Base-by-base conservation (phyloP, 1,140 invertebrate genomes). In the Stegodyphus mimosarum region DNA sequence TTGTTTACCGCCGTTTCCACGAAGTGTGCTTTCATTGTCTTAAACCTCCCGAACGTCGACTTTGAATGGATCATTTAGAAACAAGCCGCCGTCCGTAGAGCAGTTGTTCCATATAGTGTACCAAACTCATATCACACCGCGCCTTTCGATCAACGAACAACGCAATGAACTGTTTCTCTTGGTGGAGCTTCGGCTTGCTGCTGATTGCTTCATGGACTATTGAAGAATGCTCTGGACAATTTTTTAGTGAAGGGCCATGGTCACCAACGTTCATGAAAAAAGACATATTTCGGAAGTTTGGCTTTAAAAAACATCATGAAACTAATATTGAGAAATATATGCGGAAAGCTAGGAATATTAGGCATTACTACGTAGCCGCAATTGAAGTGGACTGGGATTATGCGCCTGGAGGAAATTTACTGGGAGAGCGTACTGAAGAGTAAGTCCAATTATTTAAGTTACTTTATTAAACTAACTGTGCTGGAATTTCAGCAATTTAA, bases 331-430 rank as follows among this genome's bases (percentile, higher is more conserved):
- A 84, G 0, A 84, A 84, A n/a, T 84, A 84, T 63, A 55, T 77
- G 7, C 51, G 64, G 53, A 70, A 87, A 81, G 87, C 75, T 17
- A 66, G 81, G 71, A 87, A 64, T 70, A 50, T 84, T n/a, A 52
- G 81, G 17, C 81, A 84, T 84, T 89, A 89, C 73, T 90, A 88
- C 75, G 88, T 90, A 10, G 90, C 89, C 50, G 90, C 90, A 0
- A 87, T 89, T 6, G 89, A 90, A 48, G 87, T 87, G 1, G 86
- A 88, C n/a, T 90, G 90, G 90, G 88, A 90, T 81, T 90, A 88
- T 81, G 88, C 88, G 2, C 89, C 89, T 2, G 86, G 77, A 83
- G 67, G 83, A 87, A 11, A 84, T 69, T 70, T 84, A 9, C 64
- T 84, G 2, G 81, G 81, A 53, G 72, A 75, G 5, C 71, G 63